Conservation (phyloP, 1,140 invertebrate genomes). For the Nymphalis io region DNA sequence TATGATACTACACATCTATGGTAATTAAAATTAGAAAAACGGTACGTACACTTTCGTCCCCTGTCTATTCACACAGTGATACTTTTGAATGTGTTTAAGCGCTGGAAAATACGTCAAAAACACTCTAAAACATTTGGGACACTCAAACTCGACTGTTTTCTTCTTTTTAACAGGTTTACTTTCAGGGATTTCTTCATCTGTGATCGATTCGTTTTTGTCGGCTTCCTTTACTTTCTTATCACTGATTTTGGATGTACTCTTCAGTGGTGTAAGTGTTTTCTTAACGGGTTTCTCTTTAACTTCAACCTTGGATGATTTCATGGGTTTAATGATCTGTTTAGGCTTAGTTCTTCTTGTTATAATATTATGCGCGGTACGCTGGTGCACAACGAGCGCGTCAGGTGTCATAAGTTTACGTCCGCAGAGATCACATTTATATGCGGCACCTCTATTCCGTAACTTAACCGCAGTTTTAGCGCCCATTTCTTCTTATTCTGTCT, state of each 20-base stretch:
- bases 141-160: conserved; percentile 47
- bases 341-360: conserved; percentile 35
- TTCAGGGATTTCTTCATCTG: background rate
- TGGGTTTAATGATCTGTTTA: conserved; percentile 24
- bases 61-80: conserved; percentile 46
- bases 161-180: background rate
- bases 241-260: conserved; percentile 16
- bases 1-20: background rate
- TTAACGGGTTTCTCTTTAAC: conserved; percentile 22
- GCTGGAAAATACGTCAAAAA: conserved; percentile 53
- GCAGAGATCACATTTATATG: conserved; percentile 55
- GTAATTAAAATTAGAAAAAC: background rate
- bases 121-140: conserved; percentile 49
- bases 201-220: background rate
- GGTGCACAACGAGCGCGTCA: conserved; percentile 46
- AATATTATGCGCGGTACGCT: conserved; percentile 46
- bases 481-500: conserved; percentile 40
- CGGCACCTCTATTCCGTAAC: conserved; percentile 38
- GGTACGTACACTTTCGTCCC: conserved; percentile 54
- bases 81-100: conserved; percentile 59
- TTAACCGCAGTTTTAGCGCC: conserved; percentile 49
- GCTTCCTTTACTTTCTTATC: conserved; percentile 13
- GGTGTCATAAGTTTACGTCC: conserved; percentile 47
- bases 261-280: conserved; percentile 10
- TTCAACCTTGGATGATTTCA: conserved; percentile 7